Percentiles rank a stretch among this genome's conserved stretches.
These are phyloP conservation scores for Standfussiana lucernea DNA, from an alignment of 2,888 invertebrate genomes.

Conservation along the genomic window DNA sequence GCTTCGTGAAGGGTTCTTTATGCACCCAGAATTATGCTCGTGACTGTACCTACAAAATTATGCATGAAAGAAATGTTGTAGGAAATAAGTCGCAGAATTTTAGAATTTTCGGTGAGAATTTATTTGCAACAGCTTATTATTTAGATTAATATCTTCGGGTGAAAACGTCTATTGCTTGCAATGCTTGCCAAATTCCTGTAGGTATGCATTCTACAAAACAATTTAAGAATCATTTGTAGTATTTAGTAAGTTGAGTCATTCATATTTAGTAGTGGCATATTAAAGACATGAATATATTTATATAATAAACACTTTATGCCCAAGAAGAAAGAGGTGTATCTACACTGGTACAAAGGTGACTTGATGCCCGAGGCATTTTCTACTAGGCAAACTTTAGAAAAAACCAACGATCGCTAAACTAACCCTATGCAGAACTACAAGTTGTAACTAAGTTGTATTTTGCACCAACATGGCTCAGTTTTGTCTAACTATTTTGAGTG, in stretches of 20 bases:
- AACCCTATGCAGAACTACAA: not conserved
- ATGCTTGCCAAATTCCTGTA: slow-evolving; percentile 16
- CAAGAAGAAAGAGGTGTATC: not conserved
- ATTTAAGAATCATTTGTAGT: not conserved
- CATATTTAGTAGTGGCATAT: not conserved
- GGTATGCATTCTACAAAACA: not conserved
- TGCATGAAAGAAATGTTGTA: not conserved
- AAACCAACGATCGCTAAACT: not conserved
- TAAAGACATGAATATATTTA: not conserved
- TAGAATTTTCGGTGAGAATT: not conserved
- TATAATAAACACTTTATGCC: not conserved
- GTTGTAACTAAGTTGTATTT: not conserved
- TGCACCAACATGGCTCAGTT: not conserved
- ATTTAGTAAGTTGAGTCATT: not conserved
- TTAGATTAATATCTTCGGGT: not conserved
- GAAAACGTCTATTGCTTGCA: not conserved
- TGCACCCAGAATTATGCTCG: not conserved
- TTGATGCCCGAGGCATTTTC: not conserved
- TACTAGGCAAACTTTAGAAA: not conserved
- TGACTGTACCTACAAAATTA: not conserved
- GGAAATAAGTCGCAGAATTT: not conserved
- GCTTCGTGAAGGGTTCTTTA: not conserved
- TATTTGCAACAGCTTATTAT: not conserved
- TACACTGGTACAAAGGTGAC: not conserved
- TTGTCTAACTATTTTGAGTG: not conserved